These are phyloP conservation scores for Donacobius atricapilla DNA, from an alignment of 2,113 vertebrate species.

Conservation along the genomic window DNA sequence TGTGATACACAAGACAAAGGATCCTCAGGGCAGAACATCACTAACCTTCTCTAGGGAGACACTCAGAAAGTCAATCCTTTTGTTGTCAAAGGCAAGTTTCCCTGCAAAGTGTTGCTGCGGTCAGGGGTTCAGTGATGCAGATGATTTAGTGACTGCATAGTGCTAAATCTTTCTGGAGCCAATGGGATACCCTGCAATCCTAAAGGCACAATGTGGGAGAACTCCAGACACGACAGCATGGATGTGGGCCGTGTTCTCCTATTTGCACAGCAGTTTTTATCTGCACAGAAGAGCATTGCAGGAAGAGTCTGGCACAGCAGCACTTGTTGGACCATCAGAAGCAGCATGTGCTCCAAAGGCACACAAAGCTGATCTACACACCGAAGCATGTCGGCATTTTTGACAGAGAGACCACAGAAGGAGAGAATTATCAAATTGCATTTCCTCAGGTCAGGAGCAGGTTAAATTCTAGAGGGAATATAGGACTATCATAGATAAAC, in stretches of 20 bases:
- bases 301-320: rapidly evolving
- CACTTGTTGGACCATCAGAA: neutral
- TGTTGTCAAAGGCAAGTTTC: neutral
- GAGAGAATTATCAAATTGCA: neutral
- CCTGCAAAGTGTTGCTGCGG: neutral
- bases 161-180: neutral
- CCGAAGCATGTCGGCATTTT: neutral
- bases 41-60: neutral
- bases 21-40: neutral
- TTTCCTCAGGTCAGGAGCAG: neutral
- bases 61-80: neutral
- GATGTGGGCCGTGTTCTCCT: neutral
- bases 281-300: neutral
- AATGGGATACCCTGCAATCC: neutral
- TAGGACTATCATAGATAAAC: neutral
- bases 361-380: neutral
- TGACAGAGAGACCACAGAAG: neutral
- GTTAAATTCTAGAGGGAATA: slow-evolving; percentile 33
- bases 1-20: neutral
- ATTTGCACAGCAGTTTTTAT: neutral
- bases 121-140: neutral
- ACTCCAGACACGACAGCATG: rapidly evolving
- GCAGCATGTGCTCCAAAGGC: neutral
- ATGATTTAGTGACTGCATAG: neutral
- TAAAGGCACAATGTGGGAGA: neutral